Conservation (phyloP, 1,140 invertebrate genomes). For the Panagrolaimus sp. region DNA sequence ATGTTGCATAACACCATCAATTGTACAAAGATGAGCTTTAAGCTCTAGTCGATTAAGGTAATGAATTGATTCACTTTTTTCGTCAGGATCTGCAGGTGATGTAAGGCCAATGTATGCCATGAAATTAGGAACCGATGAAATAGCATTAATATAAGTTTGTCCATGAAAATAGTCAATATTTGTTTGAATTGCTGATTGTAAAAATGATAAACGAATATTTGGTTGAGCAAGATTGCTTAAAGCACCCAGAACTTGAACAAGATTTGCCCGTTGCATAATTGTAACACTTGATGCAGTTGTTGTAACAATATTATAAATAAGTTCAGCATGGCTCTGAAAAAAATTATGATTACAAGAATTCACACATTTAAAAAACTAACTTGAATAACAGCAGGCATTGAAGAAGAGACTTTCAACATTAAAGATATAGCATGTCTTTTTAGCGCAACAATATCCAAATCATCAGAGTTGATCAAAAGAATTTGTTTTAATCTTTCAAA, state of each 20-base stretch:
- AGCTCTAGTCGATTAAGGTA: constrained; percentile 43
- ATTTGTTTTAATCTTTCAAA: constrained; percentile 34
- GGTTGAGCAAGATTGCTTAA: constrained; percentile 38
- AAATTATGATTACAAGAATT: background rate
- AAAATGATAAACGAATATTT: constrained; percentile 33
- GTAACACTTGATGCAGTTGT: constrained; percentile 30
- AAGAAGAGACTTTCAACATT: constrained; percentile 27
- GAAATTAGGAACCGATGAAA: constrained; percentile 5
- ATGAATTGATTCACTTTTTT: constrained; percentile 18
- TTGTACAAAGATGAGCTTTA: constrained; percentile 39
- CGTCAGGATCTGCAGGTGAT: constrained; percentile 28
- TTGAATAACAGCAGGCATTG: constrained; percentile 2
- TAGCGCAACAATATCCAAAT: constrained; percentile 25
- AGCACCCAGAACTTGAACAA: constrained; percentile 47
- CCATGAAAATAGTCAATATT: constrained; percentile 28
- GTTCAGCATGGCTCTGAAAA: constrained; percentile 32
- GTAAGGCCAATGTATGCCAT: constrained; percentile 19
- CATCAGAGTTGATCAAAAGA: constrained; percentile 10
- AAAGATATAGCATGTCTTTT: constrained; percentile 42
- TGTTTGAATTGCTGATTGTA: constrained; percentile 30
- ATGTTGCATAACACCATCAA: constrained; percentile 44
- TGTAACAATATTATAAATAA: constrained; percentile 34
- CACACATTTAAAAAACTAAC: background rate
- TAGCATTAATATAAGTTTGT: background rate
- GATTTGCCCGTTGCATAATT: constrained; percentile 46